These are phyloP conservation scores for Callorhinus ursinus DNA, from an alignment of 2,113 vertebrate species.

Conservation along the genomic window DNA sequence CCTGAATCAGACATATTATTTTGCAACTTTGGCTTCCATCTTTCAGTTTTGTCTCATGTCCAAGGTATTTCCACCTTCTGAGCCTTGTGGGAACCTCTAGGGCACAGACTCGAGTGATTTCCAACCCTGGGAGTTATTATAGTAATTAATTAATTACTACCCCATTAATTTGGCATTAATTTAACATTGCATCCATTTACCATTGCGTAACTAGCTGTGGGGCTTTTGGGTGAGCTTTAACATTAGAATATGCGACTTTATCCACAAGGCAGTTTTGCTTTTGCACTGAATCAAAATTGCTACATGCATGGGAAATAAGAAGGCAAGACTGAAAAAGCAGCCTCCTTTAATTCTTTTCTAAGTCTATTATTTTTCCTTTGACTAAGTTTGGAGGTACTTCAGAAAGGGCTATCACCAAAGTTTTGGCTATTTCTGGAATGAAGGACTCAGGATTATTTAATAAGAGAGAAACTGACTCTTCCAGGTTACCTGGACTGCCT, in stretches of 20 bases:
- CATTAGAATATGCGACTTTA: neutral
- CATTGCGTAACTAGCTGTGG: conserved; percentile 20
- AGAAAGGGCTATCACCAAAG: neutral
- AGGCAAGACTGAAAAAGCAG: neutral
- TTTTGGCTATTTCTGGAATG: neutral
- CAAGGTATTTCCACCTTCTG: conserved; percentile 63
- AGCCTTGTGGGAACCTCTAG: conserved; percentile 63
- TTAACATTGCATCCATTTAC: neutral
- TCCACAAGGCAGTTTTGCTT: neutral
- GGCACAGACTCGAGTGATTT: conserved; percentile 65
- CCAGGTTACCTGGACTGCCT: neutral
- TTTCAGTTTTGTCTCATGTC: conserved; percentile 70
- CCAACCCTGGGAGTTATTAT: conserved; percentile 42
- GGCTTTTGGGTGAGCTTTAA: conserved; percentile 29
- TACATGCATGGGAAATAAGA: neutral
- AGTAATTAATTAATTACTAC: conserved; percentile 76
- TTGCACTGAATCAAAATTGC: neutral
- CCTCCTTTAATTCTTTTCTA: neutral
- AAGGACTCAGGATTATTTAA: neutral
- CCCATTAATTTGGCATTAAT: neutral
- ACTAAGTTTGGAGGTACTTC: neutral
- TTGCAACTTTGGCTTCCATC: conserved; percentile 56
- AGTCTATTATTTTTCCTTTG: neutral
- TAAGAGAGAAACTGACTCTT: neutral
- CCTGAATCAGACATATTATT: conserved; percentile 61